These are phyloP conservation scores for Aplodontia rufa DNA, from an alignment of 2,113 vertebrate species.

Conservation along the genomic window DNA sequence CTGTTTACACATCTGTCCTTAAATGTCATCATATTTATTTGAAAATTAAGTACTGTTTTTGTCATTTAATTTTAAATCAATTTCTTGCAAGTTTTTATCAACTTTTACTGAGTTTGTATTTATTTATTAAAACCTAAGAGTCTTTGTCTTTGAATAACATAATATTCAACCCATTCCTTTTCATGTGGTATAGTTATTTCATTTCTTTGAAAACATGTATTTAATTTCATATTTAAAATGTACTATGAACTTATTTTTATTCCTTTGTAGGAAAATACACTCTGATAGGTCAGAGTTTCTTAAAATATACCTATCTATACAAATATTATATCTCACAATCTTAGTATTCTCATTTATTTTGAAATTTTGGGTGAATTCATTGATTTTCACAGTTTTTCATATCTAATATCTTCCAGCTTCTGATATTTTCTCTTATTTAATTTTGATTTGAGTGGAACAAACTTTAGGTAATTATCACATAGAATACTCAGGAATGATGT, in stretches of 20 bases:
- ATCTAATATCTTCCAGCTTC: neutral
- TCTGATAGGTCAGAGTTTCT: neutral
- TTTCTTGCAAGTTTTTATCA: neutral
- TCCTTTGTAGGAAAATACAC: neutral
- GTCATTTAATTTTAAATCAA: neutral
- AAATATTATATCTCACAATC: neutral
- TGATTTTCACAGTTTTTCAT: neutral
- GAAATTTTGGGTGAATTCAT: neutral
- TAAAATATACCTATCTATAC: neutral
- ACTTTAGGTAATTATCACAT: neutral
- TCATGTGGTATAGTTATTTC: neutral
- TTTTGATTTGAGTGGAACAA: neutral
- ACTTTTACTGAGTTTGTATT: neutral
- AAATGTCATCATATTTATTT: neutral
- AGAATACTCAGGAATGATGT: neutral
- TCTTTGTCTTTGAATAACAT: neutral
- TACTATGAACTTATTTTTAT: neutral
- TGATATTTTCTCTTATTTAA: neutral
- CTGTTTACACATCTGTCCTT: neutral
- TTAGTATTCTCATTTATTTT: neutral
- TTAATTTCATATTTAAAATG: neutral
- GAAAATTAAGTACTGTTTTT: neutral
- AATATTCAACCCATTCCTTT: neutral
- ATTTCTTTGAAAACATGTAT: neutral
- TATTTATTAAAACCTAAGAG: neutral